Evolutionary conservation across 2,888 invertebrate genomes (phyloP), one percentile per base, ranked within the genome.

Genomic region (Chydorus sphaericus): DNA sequence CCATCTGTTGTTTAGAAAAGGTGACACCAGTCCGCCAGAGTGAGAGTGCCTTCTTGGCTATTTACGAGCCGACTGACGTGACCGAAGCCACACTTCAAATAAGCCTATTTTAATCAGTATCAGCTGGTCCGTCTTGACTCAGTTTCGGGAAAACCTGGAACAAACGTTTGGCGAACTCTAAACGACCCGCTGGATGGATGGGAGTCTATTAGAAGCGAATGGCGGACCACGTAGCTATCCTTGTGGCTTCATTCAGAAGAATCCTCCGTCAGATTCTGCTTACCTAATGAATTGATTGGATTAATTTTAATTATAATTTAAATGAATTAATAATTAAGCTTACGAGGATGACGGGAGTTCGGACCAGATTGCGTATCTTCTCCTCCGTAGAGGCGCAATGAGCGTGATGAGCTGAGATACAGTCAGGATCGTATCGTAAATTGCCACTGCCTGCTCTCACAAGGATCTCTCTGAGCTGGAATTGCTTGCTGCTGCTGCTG

Each of bases 51-150:
- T 30, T 69, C 69, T 53, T 81, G 75, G 58, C 82, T 78, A 37
- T 81, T 81, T 39, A 87, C 84, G 72, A 94, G 76, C 61, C 85
- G 79, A 10, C 89, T 80, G 60, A 87, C 82, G 66, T 92, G 83
- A 50, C 87, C 82, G 62, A n/a, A 94, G 76, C 93, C 94, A 96
- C 60, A 93, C 82, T 73, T 96, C 96, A 70, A 93, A 92, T 76
- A 97, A 97, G 59, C 94, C 93, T 36, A 83, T 81, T 76, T 97
- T 96, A 67, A 96, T 91, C 62, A 97, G 79, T 63, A 94, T 91
- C 63, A 97, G 78, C 72, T 97, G 96, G 73, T 96, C n/a, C 96
- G 68, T 94, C 94, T 72, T 96, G 94, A 55, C 84, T 81, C 63
- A 96, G 79, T 62, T 83, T 82, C 67, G 82, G 79, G 75, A 96